These are phyloP conservation scores for Heliconius charithonia DNA, from an alignment of 2,888 invertebrate genomes.

Conservation along the genomic window DNA sequence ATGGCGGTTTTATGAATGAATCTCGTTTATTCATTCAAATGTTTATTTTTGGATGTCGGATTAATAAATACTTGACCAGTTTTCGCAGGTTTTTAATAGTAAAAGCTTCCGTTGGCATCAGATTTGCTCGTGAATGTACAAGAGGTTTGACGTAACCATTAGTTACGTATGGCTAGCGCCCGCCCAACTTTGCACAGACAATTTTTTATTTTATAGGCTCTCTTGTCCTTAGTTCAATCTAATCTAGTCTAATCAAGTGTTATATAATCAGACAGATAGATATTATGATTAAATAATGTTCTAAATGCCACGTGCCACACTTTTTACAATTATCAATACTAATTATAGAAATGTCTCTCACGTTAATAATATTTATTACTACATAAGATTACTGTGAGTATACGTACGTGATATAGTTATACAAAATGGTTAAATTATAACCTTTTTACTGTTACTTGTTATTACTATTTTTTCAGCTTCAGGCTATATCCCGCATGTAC, in stretches of 20 bases:
- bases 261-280: background rate
- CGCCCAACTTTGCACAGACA: slow-evolving; percentile 8
- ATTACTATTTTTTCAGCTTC: background rate
- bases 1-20: slow-evolving; percentile 78
- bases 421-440: background rate
- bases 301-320: background rate
- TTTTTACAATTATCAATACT: background rate
- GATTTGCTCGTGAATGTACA: background rate
- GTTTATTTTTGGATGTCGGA: slow-evolving; percentile 62
- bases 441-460: background rate
- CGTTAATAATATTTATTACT: background rate
- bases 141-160: background rate
- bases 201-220: slow-evolving; percentile 15
- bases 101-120: slow-evolving; percentile 15
- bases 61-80: slow-evolving; percentile 26
- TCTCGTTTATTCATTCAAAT: slow-evolving; percentile 69
- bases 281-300: background rate
- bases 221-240: background rate
- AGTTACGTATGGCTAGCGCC: slow-evolving; percentile 16
- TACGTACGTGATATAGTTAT: background rate
- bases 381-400: background rate
- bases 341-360: background rate
- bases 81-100: slow-evolving; percentile 5
- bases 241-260: background rate
- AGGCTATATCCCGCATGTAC: background rate